Evolutionary conservation across 2,113 vertebrate species (phyloP).

Genomic region (Sinocyclocheilus anshuiensis): DNA sequence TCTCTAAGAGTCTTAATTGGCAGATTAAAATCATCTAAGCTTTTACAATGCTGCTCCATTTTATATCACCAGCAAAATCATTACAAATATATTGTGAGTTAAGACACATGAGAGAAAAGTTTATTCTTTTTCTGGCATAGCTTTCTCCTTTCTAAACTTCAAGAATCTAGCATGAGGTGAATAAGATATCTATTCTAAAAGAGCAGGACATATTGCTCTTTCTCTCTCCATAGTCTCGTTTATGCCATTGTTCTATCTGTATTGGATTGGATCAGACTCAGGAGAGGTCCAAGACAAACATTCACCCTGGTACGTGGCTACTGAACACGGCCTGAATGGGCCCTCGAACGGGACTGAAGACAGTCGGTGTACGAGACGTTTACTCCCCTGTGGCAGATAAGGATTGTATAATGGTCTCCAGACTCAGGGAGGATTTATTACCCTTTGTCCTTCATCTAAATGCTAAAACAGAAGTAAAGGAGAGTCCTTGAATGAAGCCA

Average conservation of each 20-base stretch:
- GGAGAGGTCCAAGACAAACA: conserved; percentile 16
- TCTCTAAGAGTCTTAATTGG: not conserved
- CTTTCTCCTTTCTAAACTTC: conserved; percentile 29
- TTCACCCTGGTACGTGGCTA: conserved; percentile 33
- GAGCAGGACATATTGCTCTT: not conserved
- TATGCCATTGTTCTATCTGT: conserved; percentile 29
- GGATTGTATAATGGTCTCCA: conserved; percentile 58
- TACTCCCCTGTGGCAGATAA: conserved; percentile 62
- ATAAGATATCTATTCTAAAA: conserved; percentile 52
- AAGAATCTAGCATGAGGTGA: conserved; percentile 40
- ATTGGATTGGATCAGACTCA: conserved; percentile 1
- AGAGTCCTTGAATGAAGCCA: conserved; percentile 70
- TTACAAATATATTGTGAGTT: not conserved
- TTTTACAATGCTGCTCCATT: not conserved
- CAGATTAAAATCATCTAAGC: not conserved
- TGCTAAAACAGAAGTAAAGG: conserved; percentile 66
- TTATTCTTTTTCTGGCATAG: not conserved
- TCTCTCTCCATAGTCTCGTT: conserved; percentile 24
- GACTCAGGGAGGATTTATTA: conserved; percentile 58
- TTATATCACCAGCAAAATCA: not conserved
- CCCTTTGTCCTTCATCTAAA: conserved; percentile 69
- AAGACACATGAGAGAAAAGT: not conserved
- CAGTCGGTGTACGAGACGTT: conserved; percentile 52
- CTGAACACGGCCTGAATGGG: conserved; percentile 31
- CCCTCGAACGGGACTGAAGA: conserved; percentile 40